phyloP scores from a whole-genome alignment of 2,797 vertebrate species.

The Anableps anableps region DNA sequence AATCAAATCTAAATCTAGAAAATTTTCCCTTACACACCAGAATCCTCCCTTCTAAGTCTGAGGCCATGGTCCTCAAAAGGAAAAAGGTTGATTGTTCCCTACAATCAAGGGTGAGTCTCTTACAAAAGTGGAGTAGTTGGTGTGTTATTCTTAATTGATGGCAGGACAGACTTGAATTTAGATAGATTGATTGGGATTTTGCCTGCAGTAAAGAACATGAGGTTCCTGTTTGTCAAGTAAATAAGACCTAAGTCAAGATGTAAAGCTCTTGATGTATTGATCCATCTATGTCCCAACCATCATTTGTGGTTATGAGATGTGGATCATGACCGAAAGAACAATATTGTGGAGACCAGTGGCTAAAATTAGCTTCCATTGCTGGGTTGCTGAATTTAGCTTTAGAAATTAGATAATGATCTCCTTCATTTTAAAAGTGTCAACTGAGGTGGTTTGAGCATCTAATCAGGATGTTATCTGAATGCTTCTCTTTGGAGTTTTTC shows the following conservation, averaged over 20 bases:
- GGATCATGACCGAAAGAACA: background rate
- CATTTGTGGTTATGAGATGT: background rate
- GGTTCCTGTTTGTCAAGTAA: background rate
- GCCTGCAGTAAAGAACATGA: background rate
- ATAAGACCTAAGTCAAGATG: background rate
- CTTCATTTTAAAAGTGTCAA: too few species aligned
- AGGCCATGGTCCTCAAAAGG: background rate
- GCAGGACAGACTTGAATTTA: background rate
- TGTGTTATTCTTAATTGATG: too few species aligned
- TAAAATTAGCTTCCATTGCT: background rate
- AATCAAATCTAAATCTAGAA: background rate
- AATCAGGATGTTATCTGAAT: too few species aligned
- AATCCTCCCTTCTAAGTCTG: background rate
- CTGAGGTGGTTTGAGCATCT: too few species aligned
- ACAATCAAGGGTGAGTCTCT: background rate
- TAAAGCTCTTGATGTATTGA: background rate
- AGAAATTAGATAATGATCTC: background rate
- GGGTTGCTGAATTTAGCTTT: background rate
- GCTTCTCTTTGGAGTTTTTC: too few species aligned
- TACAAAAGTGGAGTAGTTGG: background rate
- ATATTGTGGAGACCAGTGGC: background rate
- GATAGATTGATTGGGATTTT: background rate
- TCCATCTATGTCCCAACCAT: background rate
- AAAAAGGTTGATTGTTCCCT: background rate
- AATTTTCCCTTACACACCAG: background rate